Evolutionary conservation across 2,797 vertebrate species (phyloP), one percentile per base, ranked within the genome.

Genomic region (Muscicapa striata): DNA sequence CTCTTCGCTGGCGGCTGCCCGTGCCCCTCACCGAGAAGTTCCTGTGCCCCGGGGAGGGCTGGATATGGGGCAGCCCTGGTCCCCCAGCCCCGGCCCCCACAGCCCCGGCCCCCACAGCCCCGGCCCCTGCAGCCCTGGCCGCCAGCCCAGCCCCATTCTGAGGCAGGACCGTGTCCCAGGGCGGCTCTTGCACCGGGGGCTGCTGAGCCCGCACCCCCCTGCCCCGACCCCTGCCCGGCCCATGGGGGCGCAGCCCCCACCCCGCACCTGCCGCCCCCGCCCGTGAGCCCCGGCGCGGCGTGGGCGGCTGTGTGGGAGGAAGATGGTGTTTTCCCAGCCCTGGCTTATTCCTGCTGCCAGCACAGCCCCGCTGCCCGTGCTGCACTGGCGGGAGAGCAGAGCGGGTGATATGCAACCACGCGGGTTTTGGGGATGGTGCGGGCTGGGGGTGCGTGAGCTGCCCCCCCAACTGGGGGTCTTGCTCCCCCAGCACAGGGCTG

Each of bases 311-410:
- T n/a, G 94, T 76, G 87, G 94, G 92, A 3, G 74, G 90, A 11
- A 30, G 81, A 87, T 75, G 94, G 94, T 87, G 95, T 75, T 91
- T 93, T 91, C 94, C 95, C 84, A 84, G 82, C 82, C 58, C 81
- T 29, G 87, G 75, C 78, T 93, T 45, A 0, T 45, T 64, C 62
- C 84, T 86, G 78, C 43, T 51, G 78, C 87, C 70, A 41, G 78
- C 70, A 18, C 70, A 43, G 43, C 78, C 43, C 32, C 4, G 61
- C 55, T 81, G 30, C 30, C 26, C 20, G 23, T 2, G 78, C 78
- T 63, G 78, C 79, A 8, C 29, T 10, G 26, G 4, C 2, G 8
- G 27, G 27, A 69, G 57, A 5, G 40, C 2, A 61, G 62, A 16
- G 34, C 0, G 1, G 62, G 20, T 7, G 52, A 67, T 41, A 43